A percentile compares a stretch with the other conserved stretches of the same genome.
Evolutionary conservation across 2,797 vertebrate species (phyloP).

Genomic region (Lindbergichthys nudifrons): DNA sequence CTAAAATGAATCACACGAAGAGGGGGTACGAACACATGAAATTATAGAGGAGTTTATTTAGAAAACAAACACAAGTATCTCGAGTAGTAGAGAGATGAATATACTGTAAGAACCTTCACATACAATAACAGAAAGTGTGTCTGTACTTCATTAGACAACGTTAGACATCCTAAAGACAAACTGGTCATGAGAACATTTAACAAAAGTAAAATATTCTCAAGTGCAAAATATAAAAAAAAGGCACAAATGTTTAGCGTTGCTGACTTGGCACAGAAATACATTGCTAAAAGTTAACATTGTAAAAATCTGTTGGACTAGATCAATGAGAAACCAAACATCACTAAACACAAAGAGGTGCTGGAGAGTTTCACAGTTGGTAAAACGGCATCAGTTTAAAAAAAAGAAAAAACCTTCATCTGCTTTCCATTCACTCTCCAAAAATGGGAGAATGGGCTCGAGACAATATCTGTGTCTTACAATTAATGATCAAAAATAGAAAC

Average conservation of each 20-base stretch:
- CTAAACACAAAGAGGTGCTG: constrained; percentile 32
- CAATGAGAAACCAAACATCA: constrained; percentile 32
- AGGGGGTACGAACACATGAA: constrained; percentile 49
- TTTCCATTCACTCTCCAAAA: constrained; percentile 66
- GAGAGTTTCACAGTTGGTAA: constrained; percentile 54
- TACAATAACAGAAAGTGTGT: constrained; percentile 28
- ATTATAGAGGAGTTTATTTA: constrained; percentile 80
- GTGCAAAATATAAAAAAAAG: constrained; percentile 58
- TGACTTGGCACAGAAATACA: constrained; percentile 34
- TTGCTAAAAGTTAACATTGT: constrained; percentile 6
- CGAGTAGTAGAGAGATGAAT: constrained; percentile 34
- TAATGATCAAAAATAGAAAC: constrained; percentile 65
- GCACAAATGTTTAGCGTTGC: constrained; percentile 14
- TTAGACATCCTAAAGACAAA: constrained; percentile 40
- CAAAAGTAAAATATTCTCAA: constrained; percentile 37
- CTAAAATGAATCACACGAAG: constrained; percentile 58
- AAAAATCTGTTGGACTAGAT: constrained; percentile 32
- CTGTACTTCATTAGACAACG: constrained; percentile 31
- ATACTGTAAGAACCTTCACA: constrained; percentile 44
- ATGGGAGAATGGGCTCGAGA: constrained; percentile 56
- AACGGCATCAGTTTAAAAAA: constrained; percentile 30
- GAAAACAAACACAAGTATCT: constrained; percentile 70
- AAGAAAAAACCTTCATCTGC: constrained; percentile 1
- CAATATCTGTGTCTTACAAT: constrained; percentile 50
- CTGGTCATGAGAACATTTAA: constrained; percentile 14